Conservation (phyloP, 2,888 invertebrate species). For the Leptothorax acervorum region DNA sequence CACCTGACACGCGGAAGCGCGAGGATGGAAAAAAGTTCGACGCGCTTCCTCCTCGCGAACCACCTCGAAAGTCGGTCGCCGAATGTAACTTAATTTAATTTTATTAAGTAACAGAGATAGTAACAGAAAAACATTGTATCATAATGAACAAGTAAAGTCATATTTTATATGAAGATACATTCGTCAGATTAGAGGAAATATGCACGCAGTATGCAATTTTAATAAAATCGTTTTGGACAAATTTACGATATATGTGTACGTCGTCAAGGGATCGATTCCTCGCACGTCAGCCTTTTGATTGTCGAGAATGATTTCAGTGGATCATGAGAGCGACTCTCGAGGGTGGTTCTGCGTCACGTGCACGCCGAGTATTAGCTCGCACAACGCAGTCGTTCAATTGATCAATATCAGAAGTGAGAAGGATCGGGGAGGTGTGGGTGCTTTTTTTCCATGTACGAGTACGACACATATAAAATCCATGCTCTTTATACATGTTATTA, state of each 20-base stretch:
- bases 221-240: background rate
- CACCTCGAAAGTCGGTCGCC: slow-evolving; percentile 51
- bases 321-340: slow-evolving; percentile 55
- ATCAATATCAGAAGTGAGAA: slow-evolving; percentile 32
- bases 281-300: slow-evolving; percentile 57
- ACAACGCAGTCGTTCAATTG: slow-evolving; percentile 29
- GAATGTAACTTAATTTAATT: slow-evolving; percentile 25
- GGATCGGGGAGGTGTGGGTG: slow-evolving; percentile 45
- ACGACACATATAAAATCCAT: slow-evolving; percentile 74
- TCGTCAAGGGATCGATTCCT: background rate
- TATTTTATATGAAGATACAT: background rate
- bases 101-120: background rate
- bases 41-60: background rate
- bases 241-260: background rate
- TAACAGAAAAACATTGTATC: background rate
- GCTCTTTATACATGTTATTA: slow-evolving; percentile 77
- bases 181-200: slow-evolving; percentile 4
- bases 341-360: slow-evolving; percentile 21
- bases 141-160: background rate
- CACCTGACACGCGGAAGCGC: slow-evolving; percentile 26
- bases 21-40: slow-evolving; percentile 18
- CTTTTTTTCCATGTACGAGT: slow-evolving; percentile 59
- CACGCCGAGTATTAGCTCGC: slow-evolving; percentile 30
- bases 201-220: background rate
- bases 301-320: slow-evolving; percentile 62